phyloP scores from a whole-genome alignment of 2,797 vertebrate species.

The Petrocephalus schoutedeni region DNA sequence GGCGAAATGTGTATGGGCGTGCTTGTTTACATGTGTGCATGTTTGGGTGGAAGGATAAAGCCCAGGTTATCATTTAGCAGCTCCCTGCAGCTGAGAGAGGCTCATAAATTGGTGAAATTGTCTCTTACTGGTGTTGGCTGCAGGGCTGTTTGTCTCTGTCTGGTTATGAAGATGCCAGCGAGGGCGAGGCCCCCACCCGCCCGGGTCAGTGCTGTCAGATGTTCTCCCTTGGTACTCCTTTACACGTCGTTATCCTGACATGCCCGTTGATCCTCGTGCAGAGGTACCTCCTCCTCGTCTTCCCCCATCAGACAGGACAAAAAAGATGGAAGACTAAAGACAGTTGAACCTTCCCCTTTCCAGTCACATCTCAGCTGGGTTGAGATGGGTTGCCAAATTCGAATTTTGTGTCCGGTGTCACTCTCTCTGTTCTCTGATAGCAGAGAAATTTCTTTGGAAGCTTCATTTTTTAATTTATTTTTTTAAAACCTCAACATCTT shows the following conservation, averaged over 20 bases:
- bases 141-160: constrained; percentile 24
- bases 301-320: constrained; percentile 1
- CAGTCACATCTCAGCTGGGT: background rate
- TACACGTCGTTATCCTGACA: constrained; percentile 23
- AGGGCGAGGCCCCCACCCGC: background rate
- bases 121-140: constrained; percentile 22
- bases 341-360: background rate
- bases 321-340: background rate
- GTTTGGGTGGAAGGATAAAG: constrained; percentile 16
- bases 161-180: constrained; percentile 14
- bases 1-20: constrained; percentile 23
- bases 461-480: background rate
- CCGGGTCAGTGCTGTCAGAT: constrained; percentile 12
- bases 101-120: constrained; percentile 32
- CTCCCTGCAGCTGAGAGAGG: constrained; percentile 28
- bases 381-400: background rate
- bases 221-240: constrained; percentile 19
- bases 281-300: background rate
- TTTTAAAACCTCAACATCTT: background rate
- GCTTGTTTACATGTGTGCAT: background rate
- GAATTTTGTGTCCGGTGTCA: background rate
- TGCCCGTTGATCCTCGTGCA: constrained; percentile 8
- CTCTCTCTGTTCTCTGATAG: background rate
- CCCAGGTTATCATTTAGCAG: constrained; percentile 23
- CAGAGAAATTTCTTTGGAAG: background rate